Evolutionary conservation across 2,797 vertebrate species (phyloP).

Genomic region (Fundulus diaphanus): DNA sequence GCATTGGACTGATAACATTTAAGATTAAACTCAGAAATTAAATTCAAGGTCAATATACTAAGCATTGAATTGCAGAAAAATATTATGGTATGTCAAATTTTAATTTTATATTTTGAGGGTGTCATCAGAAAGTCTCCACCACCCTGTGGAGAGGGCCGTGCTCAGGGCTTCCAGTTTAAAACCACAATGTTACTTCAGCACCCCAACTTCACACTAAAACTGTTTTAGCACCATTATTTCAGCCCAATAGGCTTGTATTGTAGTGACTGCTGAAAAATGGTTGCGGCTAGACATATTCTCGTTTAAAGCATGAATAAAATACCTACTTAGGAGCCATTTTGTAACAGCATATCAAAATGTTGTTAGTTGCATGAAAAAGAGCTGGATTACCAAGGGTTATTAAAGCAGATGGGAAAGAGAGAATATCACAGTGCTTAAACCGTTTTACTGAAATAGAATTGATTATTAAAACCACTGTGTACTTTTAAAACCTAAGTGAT

Average conservation of each 20-base stretch:
- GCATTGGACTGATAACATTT: slow-evolving; percentile 48
- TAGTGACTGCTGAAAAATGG: too few relatives aligned
- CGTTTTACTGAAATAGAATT: too few relatives aligned
- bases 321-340: background rate
- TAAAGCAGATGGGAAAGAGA: background rate
- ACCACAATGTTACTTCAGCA: too few relatives aligned
- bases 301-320: background rate
- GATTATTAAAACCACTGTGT: too few relatives aligned
- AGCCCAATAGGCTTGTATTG: too few relatives aligned
- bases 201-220: too few relatives aligned
- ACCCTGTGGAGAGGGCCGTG: too few relatives aligned
- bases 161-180: too few relatives aligned
- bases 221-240: too few relatives aligned
- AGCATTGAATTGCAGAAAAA: background rate
- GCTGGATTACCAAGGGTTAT: background rate
- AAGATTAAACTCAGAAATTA: slow-evolving; percentile 36
- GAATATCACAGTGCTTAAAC: background rate
- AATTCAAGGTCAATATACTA: slow-evolving; percentile 45
- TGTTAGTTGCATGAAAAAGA: background rate
- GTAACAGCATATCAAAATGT: background rate
- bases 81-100: background rate
- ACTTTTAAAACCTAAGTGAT: too few relatives aligned
- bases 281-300: too few relatives aligned
- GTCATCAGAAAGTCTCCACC: background rate
- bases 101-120: background rate